Conservation (phyloP, 2,888 invertebrate genomes). For the Lycocerus yunnanus region DNA sequence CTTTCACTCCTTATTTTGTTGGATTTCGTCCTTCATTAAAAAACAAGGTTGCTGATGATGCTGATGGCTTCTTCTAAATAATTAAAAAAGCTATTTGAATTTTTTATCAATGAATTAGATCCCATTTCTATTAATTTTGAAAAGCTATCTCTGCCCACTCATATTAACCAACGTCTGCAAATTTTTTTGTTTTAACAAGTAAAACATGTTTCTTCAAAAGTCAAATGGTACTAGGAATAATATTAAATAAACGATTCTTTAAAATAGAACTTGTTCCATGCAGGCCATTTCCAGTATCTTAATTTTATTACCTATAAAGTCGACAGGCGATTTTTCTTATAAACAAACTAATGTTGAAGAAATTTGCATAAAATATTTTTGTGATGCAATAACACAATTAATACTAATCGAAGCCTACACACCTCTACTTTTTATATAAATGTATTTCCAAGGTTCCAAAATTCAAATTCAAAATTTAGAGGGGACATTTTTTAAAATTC, state of each 20-base stretch:
- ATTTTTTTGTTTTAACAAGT: background rate
- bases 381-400: slow-evolving; percentile 6
- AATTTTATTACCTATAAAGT: background rate
- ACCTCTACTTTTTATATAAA: background rate
- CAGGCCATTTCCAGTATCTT: background rate
- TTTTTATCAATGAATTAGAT: background rate
- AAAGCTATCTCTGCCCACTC: background rate
- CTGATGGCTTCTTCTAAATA: slow-evolving; percentile 2
- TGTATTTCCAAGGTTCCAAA: background rate
- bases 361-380: slow-evolving; percentile 7
- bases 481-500: slow-evolving; percentile 7
- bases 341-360: background rate
- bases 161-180: background rate
- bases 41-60: slow-evolving; percentile 7
- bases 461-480: background rate
- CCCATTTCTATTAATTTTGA: background rate
- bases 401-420: slow-evolving; percentile 8
- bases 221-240: background rate
- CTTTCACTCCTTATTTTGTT: slow-evolving; percentile 3
- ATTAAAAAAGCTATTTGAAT: background rate
- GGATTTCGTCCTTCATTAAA: background rate
- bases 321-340: background rate
- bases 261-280: background rate
- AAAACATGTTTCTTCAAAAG: background rate
- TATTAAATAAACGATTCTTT: background rate